Evolutionary conservation across 2,797 vertebrate genomes (phyloP).

Genomic region (Pogonophryne albipinna): DNA sequence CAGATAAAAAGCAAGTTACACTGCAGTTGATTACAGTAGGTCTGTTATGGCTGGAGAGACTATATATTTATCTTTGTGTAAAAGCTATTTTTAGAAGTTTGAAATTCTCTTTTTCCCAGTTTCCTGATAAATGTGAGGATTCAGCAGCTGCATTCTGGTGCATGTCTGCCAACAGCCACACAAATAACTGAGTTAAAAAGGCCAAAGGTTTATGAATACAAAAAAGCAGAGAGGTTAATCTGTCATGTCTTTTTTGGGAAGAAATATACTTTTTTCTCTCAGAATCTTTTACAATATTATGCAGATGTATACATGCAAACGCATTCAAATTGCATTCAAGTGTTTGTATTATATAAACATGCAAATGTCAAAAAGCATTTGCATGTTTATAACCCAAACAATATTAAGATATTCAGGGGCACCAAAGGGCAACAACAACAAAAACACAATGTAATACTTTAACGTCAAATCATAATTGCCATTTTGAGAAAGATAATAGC

Average conservation of each 20-base stretch:
- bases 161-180: background rate
- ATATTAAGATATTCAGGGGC: conserved; percentile 29
- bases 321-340: background rate
- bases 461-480: conserved; percentile 32
- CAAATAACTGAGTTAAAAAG: conserved; percentile 5
- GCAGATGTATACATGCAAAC: conserved; percentile 8
- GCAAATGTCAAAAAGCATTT: no score
- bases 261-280: conserved; percentile 33
- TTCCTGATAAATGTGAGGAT: conserved; percentile 17
- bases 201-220: conserved; percentile 18
- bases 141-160: conserved; percentile 2
- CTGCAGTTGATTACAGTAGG: background rate
- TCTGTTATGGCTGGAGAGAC: background rate
- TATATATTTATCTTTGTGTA: background rate
- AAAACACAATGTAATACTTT: conserved; percentile 41
- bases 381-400: conserved; percentile 19
- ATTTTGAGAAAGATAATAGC: conserved; percentile 20
- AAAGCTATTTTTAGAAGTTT: conserved; percentile 8
- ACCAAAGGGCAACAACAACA: conserved; percentile 33
- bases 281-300: conserved; percentile 41
- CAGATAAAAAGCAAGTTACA: conserved; percentile 10
- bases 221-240: conserved; percentile 16
- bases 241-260: conserved; percentile 16
- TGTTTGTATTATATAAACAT: no score
- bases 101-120: background rate